Percentiles rank a stretch among this genome's conserved stretches.
These are phyloP conservation scores for Rhadinocentrus ornatus DNA, from an alignment of 2,797 vertebrate genomes.

Conservation along the genomic window DNA sequence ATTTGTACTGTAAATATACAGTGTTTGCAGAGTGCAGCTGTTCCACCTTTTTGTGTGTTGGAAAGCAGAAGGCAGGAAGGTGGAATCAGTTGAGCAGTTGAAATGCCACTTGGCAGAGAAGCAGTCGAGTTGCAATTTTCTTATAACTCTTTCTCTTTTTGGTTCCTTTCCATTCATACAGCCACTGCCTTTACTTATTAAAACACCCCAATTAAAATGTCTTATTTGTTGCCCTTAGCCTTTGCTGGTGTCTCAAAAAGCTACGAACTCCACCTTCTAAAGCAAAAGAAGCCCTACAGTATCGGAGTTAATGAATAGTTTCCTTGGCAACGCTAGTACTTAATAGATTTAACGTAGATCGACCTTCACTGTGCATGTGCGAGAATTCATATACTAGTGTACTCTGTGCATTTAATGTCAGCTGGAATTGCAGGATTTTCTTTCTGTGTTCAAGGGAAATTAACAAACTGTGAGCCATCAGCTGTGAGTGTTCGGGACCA, in stretches of 20 bases:
- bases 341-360: slow-evolving; percentile 54
- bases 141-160: slow-evolving; percentile 12
- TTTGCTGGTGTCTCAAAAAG: slow-evolving; percentile 55
- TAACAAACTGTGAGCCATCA: slow-evolving; percentile 65
- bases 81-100: slow-evolving; percentile 59
- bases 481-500: slow-evolving; percentile 67
- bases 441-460: slow-evolving; percentile 49
- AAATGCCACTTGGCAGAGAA: slow-evolving; percentile 70
- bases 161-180: slow-evolving; percentile 2
- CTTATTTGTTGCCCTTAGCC: slow-evolving; percentile 40
- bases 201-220: slow-evolving; percentile 61
- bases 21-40: slow-evolving; percentile 34
- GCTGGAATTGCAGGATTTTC: slow-evolving; percentile 49
- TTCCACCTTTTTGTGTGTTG: slow-evolving; percentile 48
- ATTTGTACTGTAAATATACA: slow-evolving; percentile 34
- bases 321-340: slow-evolving; percentile 70
- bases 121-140: slow-evolving; percentile 71
- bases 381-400: slow-evolving; percentile 13
- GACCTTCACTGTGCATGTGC: slow-evolving; percentile 31
- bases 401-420: slow-evolving; percentile 29
- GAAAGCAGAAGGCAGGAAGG: slow-evolving; percentile 53
- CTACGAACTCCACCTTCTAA: slow-evolving; percentile 29
- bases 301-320: slow-evolving; percentile 67
- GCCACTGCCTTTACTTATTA: slow-evolving; percentile 17
- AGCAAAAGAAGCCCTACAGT: slow-evolving; percentile 25